A percentile compares a stretch with the other conserved stretches of the same genome.
phyloP scores from a whole-genome alignment of 2,113 vertebrate species.

The Microcebus griseorufus region DNA sequence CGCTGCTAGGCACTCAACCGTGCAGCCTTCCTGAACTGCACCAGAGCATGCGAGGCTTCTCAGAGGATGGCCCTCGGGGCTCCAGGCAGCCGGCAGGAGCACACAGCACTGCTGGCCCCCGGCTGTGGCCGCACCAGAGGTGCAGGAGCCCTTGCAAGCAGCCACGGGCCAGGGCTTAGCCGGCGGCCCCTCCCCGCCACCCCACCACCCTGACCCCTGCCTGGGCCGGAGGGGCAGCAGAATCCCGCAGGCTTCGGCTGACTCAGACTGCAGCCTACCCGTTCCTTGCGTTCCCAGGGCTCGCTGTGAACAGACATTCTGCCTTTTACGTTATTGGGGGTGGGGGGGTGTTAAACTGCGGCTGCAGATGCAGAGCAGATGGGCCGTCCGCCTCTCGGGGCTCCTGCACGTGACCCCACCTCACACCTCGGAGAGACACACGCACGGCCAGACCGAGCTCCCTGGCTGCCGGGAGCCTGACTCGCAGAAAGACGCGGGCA shows the following conservation, averaged over 20 bases:
- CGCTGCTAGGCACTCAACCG: neutral
- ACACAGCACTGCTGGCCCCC: neutral
- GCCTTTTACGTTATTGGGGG: neutral
- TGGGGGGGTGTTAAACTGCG: neutral
- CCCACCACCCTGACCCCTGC: neutral
- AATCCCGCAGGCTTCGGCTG: neutral
- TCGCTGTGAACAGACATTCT: neutral
- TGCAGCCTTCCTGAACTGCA: too few species aligned
- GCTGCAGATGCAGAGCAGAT: too few species aligned
- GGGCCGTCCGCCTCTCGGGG: too few species aligned
- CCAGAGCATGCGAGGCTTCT: neutral
- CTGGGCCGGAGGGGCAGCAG: neutral
- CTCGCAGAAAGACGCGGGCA: too few species aligned
- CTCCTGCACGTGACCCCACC: too few species aligned
- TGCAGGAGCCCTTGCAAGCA: neutral
- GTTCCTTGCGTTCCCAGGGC: too few species aligned
- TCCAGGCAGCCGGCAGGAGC: neutral
- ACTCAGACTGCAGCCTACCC: accelerated
- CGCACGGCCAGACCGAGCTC: too few species aligned
- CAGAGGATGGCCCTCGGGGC: neutral
- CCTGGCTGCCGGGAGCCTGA: too few species aligned
- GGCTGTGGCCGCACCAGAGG: neutral
- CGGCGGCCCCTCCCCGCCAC: neutral
- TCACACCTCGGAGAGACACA: too few species aligned
- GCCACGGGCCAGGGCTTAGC: neutral